phyloP scores from a whole-genome alignment of 2,113 vertebrate species.

The Leiothrix lutea region DNA sequence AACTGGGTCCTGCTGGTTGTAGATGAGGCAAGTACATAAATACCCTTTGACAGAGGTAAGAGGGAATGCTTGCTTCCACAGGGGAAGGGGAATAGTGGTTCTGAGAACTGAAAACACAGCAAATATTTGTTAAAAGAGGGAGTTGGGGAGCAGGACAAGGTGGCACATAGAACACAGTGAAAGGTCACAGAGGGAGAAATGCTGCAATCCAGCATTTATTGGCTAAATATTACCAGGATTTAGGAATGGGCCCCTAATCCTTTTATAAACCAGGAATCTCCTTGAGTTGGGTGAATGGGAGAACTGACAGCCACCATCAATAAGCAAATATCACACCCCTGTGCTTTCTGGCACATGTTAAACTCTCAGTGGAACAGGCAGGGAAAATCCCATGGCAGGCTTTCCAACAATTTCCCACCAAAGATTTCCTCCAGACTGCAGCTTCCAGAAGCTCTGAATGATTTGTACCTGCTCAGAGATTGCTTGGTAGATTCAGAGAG shows the following conservation, averaged over 20 bases:
- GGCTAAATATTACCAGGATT: not conserved
- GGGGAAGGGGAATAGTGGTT: rapidly evolving
- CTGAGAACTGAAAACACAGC: not conserved
- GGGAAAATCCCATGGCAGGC: not conserved
- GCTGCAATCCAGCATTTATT: not conserved
- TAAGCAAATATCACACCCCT: not conserved
- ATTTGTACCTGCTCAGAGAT: not conserved
- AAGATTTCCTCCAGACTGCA: not conserved
- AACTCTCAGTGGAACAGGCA: not conserved
- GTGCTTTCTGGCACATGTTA: rapidly evolving
- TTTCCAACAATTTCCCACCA: not conserved
- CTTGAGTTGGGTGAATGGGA: not conserved
- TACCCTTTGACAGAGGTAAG: not conserved
- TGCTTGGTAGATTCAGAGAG: not conserved
- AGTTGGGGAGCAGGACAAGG: not conserved
- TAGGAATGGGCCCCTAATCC: not conserved
- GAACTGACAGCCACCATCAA: rapidly evolving
- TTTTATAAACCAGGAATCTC: not conserved
- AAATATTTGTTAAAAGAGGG: not conserved
- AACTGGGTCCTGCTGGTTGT: not conserved
- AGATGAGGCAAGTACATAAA: not conserved
- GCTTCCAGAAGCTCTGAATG: not conserved
- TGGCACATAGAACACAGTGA: not conserved
- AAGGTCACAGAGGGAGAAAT: not conserved
- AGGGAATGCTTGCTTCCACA: not conserved